A percentile compares a stretch with the other conserved stretches of the same genome.
Evolutionary conservation across 2,888 invertebrate genomes (phyloP).

Genomic region (Tipula unca): DNA sequence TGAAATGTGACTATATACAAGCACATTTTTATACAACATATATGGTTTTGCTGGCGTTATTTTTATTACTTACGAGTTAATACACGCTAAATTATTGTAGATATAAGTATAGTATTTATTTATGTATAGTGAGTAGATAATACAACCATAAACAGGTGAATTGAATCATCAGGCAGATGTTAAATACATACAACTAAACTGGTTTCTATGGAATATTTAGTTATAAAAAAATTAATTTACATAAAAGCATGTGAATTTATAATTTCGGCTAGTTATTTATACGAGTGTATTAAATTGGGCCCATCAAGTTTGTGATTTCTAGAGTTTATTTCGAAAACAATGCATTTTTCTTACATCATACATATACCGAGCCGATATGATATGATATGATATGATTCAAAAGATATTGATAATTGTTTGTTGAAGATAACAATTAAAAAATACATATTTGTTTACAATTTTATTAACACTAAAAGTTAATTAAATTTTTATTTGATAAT

Average conservation of each 20-base stretch:
- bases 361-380: not conserved
- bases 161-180: not conserved
- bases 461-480: not conserved
- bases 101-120: not conserved
- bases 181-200: not conserved
- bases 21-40: too few relatives aligned
- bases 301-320: too few relatives aligned
- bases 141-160: not conserved
- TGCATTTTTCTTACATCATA: not conserved
- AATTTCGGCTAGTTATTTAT: not conserved
- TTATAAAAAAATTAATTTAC: not conserved
- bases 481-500: not conserved
- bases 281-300: too few relatives aligned
- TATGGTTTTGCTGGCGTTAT: too few relatives aligned
- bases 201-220: not conserved
- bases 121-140: not conserved
- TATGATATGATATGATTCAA: not conserved
- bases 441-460: not conserved
- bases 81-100: too few relatives aligned
- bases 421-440: not conserved
- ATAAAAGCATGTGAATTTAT: not conserved
- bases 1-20: not conserved
- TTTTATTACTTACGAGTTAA: not conserved
- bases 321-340: not conserved
- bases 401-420: not conserved